These are phyloP conservation scores for Leguminivora glycinivorella DNA, from an alignment of 1,140 invertebrate genomes.

Conservation along the genomic window DNA sequence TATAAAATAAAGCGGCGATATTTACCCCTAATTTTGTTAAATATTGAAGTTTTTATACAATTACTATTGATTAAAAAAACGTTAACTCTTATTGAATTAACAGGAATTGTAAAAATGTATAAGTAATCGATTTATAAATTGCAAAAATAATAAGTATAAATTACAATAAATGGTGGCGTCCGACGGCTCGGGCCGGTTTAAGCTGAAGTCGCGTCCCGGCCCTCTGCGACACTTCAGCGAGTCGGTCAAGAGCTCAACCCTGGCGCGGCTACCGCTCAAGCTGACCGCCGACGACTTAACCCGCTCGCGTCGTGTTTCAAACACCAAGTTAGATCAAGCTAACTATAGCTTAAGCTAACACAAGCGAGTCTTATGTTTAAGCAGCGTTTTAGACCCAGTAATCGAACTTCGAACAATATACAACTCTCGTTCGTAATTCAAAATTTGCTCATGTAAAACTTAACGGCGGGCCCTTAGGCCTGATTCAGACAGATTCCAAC, in stretches of 20 bases:
- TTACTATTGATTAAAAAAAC: no score
- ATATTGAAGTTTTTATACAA: background rate
- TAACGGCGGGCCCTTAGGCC: no score
- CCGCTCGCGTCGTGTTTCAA: background rate
- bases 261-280: background rate
- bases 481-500: no score
- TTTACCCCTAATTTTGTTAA: background rate
- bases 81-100: background rate
- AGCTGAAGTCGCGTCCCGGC: background rate
- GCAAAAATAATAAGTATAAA: slow-evolving; percentile 7
- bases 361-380: no score
- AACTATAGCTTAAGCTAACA: no score
- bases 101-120: slow-evolving; percentile 1
- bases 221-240: background rate
- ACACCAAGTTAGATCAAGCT: no score
- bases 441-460: no score
- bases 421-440: no score
- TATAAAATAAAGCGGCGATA: background rate
- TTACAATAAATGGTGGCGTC: background rate
- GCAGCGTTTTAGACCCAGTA: no score
- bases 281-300: background rate
- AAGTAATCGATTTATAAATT: background rate
- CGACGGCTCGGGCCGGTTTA: background rate
- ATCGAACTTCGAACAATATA: no score
- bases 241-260: background rate